These are phyloP conservation scores for Anabacerthia variegaticeps DNA, from an alignment of 2,797 vertebrate genomes.

Conservation along the genomic window DNA sequence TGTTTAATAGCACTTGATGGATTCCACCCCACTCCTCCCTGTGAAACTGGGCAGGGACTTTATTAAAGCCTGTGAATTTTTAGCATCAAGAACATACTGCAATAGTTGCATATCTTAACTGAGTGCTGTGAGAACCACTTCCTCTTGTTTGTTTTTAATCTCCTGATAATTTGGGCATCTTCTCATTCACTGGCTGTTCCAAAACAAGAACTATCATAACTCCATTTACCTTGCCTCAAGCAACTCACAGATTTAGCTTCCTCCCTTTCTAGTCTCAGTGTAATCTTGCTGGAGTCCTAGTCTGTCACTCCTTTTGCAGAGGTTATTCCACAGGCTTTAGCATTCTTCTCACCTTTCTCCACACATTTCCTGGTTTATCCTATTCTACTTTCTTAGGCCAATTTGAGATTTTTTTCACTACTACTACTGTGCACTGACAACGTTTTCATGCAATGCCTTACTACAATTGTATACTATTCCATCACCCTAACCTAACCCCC, in stretches of 20 bases:
- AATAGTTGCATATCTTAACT: not conserved
- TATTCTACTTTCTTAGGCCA: not conserved
- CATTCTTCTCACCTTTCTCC: not conserved
- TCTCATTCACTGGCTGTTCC: not conserved
- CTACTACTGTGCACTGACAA: not conserved
- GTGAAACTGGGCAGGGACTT: not conserved
- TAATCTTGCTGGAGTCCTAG: not conserved
- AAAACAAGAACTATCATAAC: slow-evolving; percentile 7
- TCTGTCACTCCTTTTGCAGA: not conserved
- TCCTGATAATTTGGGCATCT: not conserved
- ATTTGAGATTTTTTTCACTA: not conserved
- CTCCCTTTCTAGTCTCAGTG: not conserved
- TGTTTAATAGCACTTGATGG: not conserved
- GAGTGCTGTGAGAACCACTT: not conserved
- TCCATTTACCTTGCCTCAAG: slow-evolving; percentile 6
- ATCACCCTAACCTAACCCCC: not conserved
- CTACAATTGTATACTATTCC: not conserved
- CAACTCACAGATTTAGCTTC: not conserved
- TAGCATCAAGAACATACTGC: not conserved
- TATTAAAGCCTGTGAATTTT: not conserved
- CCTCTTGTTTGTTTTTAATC: not conserved
- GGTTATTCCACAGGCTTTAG: not conserved
- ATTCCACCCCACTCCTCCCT: not conserved
- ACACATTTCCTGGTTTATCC: not conserved
- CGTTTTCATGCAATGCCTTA: not conserved